phyloP scores from a whole-genome alignment of 2,113 vertebrate genomes.

The Takifugu bimaculatus region DNA sequence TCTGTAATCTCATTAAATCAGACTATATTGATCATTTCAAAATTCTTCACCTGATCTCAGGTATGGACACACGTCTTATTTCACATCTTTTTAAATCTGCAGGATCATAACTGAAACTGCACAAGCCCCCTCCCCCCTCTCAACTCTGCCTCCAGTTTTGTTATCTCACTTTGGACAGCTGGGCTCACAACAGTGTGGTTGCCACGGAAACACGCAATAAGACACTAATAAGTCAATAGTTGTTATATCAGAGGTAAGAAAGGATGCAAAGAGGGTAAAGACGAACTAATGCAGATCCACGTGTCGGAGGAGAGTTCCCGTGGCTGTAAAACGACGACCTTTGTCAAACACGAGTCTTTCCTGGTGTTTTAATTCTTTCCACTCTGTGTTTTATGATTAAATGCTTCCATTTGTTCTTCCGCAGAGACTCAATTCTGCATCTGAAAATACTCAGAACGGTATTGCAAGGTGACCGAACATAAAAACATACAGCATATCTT shows the following conservation, averaged over 20 bases:
- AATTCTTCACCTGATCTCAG: not conserved
- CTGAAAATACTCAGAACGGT: constrained; percentile 42
- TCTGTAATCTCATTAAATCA: too few relatives aligned
- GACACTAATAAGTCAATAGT: constrained; percentile 27
- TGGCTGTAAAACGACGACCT: constrained; percentile 36
- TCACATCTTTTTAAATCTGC: too few relatives aligned
- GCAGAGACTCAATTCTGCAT: constrained; percentile 19
- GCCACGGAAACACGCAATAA: constrained; percentile 68
- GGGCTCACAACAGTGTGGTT: constrained; percentile 62
- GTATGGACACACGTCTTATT: too few relatives aligned
- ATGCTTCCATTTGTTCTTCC: constrained; percentile 45
- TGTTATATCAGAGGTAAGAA: constrained; percentile 43
- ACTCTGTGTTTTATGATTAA: constrained; percentile 38
- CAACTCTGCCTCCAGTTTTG: constrained; percentile 4
- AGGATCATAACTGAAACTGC: too few relatives aligned
- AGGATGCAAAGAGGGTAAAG: not conserved
- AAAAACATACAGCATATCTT: constrained; percentile 60
- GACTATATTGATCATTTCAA: too few relatives aligned
- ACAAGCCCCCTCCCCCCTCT: not conserved
- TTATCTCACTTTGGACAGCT: constrained; percentile 67
- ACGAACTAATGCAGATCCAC: too few relatives aligned
- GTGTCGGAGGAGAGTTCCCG: not conserved
- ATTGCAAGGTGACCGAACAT: constrained; percentile 58
- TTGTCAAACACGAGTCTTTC: constrained; percentile 24
- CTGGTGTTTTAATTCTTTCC: not conserved